Base-by-base conservation (phyloP, 2,888 invertebrate genomes). In the Ypsolopha sequella region DNA sequence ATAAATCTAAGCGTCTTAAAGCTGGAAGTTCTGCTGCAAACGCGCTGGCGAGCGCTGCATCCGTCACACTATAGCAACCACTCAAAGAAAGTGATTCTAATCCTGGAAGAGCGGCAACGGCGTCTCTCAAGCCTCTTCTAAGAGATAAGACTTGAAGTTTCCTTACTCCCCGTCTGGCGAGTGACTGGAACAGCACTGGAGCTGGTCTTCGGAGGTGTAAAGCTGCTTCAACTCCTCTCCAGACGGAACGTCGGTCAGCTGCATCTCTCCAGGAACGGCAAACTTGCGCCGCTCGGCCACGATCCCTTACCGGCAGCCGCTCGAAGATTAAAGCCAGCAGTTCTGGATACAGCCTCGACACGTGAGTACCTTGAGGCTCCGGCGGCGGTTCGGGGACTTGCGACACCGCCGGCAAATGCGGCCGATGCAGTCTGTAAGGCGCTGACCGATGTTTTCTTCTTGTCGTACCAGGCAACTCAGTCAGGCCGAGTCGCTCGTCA, bases 61-160 rank as follows among this genome's bases (percentile, higher is more conserved):
- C 97, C 41, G 95, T 95, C 43, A 98, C 93, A 80, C 95, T 97
- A 84, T 94, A 98, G 75, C 97, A 97, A 39, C 97, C 97, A 67
- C 95, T 95, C 51, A 98, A 88, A 68, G 96, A 97, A 51, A 98
- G 88, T 48, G 95, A 93, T 66, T 95, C 95, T 59, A 97, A 77
- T 63, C 95, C 95, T 13, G 95, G 95, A 52, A 98, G 89, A 36
- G 95, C 93, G 54, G 92, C 90, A 50, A 97, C 92, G 52, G 97
- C 93, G 73, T 97, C 97, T 58, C 95, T 88, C 48, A 97, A 87
- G 45, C 94, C 93, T 57, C 95, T 87, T 55, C 94, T 88, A 55
- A 97, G 82, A 13, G 96, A 96, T 50, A 98, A 84, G 55, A 98
- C 94, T 84, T 97, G 97, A 53, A 98, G 91, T 71, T 92, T 91